Base-by-base conservation (phyloP, 1,140 invertebrate species). In the Planococcus citri region DNA sequence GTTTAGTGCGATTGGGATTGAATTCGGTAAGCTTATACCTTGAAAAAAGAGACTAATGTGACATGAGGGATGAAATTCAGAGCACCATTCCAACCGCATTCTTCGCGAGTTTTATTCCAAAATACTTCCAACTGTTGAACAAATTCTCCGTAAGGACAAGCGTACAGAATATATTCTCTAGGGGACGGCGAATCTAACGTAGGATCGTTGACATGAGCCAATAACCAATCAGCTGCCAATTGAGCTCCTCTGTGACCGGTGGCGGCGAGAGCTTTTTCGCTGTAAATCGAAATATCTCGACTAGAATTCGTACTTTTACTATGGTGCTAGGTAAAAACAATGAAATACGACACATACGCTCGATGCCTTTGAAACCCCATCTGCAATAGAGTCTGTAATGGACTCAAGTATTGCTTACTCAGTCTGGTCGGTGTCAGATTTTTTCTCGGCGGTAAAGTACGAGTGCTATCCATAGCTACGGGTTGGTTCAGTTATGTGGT, bases 21-120 rank as follows among this genome's bases (percentile, higher is more conserved):
- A 25, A 64, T 3, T 27, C 61, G 33, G 22, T 57, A 51, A 24
- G n/a, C n/a, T 51, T 51, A 73, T 80, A 93, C 91, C 82, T 91
- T 90, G 76, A 94, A 94, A 78, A 91, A 92, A 10, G 91, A 88
- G 51, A 91, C 88, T 37, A 95, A 80, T 12, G 92, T 95, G 72
- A 95, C 89, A 76, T 95, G 92, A 1, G 92, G 92, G 41, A 90
- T 86, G 77, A 86, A 92, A 77, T 92, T 90, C 75, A 93, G 91
- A 9, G 90, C 90, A 24, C 90, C 90, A 79, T 95, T 94, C 88
- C 91, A 91, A 29, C 87, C 88, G 77, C 85, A 86, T 3, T 85
- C 78, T 69, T 82, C 78, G 73, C 86, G 84, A n/a, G 89, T 90
- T 74, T 89, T 88, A 0, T 85, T 80, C 88, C 89, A 94, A 78